These are phyloP conservation scores for Ophion slaviceki DNA, from an alignment of 2,888 invertebrate species.

Conservation along the genomic window DNA sequence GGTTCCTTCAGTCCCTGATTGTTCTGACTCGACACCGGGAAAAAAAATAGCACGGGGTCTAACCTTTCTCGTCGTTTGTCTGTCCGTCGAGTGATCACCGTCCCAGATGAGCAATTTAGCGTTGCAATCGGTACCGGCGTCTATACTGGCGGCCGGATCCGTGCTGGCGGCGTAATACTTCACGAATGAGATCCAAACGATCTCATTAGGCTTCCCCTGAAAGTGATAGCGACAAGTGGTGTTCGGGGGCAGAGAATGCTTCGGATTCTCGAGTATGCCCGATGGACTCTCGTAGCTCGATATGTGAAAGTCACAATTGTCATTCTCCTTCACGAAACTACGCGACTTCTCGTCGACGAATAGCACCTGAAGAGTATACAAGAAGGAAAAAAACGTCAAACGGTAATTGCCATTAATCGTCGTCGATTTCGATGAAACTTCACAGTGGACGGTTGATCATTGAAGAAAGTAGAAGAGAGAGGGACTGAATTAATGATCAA, in stretches of 20 bases:
- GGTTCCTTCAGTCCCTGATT: not conserved
- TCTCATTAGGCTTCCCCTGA: slow-evolving; percentile 89
- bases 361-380: slow-evolving; percentile 85
- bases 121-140: slow-evolving; percentile 89
- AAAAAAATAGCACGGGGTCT: not conserved
- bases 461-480: not conserved
- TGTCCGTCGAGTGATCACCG: slow-evolving; percentile 83
- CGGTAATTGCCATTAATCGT: not conserved
- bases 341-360: slow-evolving; percentile 91
- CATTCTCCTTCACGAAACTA: slow-evolving; percentile 89
- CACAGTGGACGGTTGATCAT: not conserved
- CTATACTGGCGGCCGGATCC: slow-evolving; percentile 86
- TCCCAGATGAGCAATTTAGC: slow-evolving; percentile 91
- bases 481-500: not conserved
- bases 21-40: not conserved
- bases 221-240: slow-evolving; percentile 93
- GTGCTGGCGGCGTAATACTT: slow-evolving; percentile 91
- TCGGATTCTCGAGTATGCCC: slow-evolving; percentile 90
- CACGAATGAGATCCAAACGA: slow-evolving; percentile 93
- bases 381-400: not conserved
- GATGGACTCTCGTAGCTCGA: slow-evolving; percentile 90
- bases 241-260: slow-evolving; percentile 92
- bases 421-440: not conserved
- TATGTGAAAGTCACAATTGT: slow-evolving; percentile 90
- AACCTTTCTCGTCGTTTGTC: slow-evolving; percentile 66